A percentile compares a stretch with the other conserved stretches of the same genome.
These are phyloP conservation scores for Drosophila watanabei DNA, from an alignment of 1,140 invertebrate species.

Conservation along the genomic window DNA sequence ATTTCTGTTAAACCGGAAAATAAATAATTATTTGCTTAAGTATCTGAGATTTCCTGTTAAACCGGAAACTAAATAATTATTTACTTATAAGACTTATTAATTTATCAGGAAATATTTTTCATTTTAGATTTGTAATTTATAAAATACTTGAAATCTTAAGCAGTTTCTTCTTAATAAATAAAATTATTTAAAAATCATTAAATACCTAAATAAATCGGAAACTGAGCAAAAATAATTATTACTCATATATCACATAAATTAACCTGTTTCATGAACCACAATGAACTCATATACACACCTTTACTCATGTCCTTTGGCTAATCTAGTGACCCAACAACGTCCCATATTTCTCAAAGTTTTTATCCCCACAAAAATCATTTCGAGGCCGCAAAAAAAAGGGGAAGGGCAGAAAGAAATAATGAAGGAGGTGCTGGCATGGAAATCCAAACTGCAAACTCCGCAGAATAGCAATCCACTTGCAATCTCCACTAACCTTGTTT, in stretches of 20 bases:
- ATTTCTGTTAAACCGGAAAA: not conserved
- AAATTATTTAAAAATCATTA: not conserved
- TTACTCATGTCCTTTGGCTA: conserved; percentile 9
- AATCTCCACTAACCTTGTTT: conserved; percentile 47
- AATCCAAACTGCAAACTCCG: conserved; percentile 56
- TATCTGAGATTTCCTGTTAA: not conserved
- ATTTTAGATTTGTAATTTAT: too few relatives aligned
- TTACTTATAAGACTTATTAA: too few relatives aligned
- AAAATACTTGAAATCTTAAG: not conserved
- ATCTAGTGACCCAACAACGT: conserved; percentile 20
- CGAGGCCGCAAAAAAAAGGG: not conserved
- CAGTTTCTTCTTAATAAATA: not conserved
- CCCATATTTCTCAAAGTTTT: conserved; percentile 15
- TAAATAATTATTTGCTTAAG: not conserved
- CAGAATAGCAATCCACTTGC: conserved; percentile 48
- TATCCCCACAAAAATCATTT: conserved; percentile 28
- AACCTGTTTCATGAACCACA: not conserved
- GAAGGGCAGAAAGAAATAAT: not conserved
- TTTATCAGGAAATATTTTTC: too few relatives aligned
- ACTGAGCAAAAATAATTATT: not conserved
- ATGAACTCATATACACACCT: not conserved
- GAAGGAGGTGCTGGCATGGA: conserved; percentile 18
- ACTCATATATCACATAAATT: not conserved
- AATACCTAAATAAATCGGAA: not conserved
- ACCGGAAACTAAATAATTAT: not conserved